Percentiles rank a stretch among this genome's conserved stretches.
phyloP scores from a whole-genome alignment of 2,888 invertebrate species.

The Creontiades dilutus region DNA sequence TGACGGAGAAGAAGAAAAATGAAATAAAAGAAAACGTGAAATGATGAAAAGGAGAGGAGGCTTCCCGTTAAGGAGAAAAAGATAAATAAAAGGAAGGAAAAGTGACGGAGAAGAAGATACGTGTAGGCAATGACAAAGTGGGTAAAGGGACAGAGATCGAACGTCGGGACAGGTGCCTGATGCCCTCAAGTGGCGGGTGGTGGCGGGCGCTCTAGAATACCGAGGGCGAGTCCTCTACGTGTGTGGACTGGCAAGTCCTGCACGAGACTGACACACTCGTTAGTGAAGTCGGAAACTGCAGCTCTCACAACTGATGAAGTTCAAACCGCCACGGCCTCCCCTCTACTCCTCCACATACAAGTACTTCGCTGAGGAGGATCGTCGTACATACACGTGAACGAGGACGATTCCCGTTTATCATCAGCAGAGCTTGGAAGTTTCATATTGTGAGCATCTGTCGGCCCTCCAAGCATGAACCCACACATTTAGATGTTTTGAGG shows the following conservation, averaged over 20 bases:
- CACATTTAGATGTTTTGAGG: no score
- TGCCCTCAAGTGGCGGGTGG: not conserved
- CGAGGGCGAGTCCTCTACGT: not conserved
- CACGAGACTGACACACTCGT: conserved; percentile 32
- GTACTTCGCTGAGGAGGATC: no score
- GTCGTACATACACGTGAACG: no score
- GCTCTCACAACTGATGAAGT: not conserved
- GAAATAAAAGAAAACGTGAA: no score
- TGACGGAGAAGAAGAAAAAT: conserved; percentile 38
- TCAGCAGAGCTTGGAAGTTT: no score
- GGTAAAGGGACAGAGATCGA: conserved; percentile 15
- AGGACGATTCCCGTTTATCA: no score
- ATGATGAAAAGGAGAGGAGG: not conserved
- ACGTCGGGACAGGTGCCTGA: conserved; percentile 25
- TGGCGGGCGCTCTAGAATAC: conserved; percentile 2
- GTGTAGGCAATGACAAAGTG: conserved; percentile 32
- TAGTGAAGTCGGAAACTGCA: conserved; percentile 27
- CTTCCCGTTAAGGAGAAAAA: not conserved
- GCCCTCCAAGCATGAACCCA: no score
- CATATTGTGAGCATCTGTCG: no score
- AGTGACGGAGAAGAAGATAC: conserved; percentile 39
- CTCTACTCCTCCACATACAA: no score
- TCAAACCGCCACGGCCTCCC: no score
- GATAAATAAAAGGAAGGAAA: not conserved
- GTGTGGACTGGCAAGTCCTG: not conserved